Conservation (phyloP, 2,797 vertebrate genomes). For the Gymnopithys bicolor region DNA sequence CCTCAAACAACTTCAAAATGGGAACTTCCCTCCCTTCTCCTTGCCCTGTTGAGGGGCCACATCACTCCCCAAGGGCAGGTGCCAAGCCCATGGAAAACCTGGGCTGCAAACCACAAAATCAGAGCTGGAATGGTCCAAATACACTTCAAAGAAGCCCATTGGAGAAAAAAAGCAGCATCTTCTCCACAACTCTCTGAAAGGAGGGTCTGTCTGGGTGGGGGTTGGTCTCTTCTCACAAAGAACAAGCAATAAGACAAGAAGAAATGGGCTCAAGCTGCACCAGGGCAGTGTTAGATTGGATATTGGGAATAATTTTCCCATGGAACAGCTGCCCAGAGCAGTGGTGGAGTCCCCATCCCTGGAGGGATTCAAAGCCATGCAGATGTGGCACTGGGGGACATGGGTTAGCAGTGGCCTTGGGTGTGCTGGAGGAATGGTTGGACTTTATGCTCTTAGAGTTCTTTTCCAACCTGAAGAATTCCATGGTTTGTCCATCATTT, state of each 20-base stretch:
- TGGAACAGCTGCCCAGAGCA: background rate
- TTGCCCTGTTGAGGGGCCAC: background rate
- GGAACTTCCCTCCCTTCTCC: background rate
- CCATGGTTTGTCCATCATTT: background rate
- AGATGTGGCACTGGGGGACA: background rate
- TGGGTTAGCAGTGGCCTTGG: background rate
- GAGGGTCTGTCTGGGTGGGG: background rate
- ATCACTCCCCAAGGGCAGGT: rapidly evolving
- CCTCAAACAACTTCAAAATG: background rate
- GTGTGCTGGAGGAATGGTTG: background rate
- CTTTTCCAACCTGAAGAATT: background rate
- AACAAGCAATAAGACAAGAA: background rate
- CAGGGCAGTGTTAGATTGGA: background rate
- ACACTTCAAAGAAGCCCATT: background rate
- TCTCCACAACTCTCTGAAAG: background rate
- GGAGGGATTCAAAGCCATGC: background rate
- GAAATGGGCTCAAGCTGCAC: background rate
- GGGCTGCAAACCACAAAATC: background rate
- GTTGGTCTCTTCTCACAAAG: rapidly evolving
- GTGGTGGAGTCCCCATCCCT: background rate
- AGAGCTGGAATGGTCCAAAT: background rate
- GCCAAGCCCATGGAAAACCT: background rate
- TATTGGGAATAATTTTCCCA: background rate
- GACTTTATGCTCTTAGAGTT: background rate
- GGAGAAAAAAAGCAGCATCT: background rate